Evolutionary conservation across 1,140 invertebrate genomes (phyloP).

Genomic region (Papilio polyxenes): DNA sequence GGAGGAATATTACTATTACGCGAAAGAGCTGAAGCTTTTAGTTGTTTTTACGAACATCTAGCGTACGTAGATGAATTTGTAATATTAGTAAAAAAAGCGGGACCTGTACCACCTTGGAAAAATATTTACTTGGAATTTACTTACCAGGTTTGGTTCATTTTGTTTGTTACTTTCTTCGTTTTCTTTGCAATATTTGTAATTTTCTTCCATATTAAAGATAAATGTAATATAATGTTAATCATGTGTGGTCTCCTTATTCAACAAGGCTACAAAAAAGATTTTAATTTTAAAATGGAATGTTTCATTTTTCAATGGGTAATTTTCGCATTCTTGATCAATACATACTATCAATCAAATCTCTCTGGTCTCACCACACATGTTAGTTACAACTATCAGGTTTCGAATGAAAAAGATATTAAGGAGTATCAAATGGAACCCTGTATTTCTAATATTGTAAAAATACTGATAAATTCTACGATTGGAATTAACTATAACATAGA

Average conservation of each 20-base stretch:
- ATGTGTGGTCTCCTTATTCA: constrained; percentile 53
- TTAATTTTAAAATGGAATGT: constrained; percentile 30
- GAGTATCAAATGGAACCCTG: not conserved
- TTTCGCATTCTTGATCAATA: constrained; percentile 45
- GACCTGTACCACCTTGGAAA: constrained; percentile 49
- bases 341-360: constrained; percentile 45
- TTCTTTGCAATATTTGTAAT: constrained; percentile 50
- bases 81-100: constrained; percentile 55
- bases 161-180: constrained; percentile 48
- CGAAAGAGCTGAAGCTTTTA: constrained; percentile 50
- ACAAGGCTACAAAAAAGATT: constrained; percentile 42
- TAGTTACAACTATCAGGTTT: constrained; percentile 43
- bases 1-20: constrained; percentile 56
- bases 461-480: not conserved
- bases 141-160: constrained; percentile 52
- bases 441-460: not conserved
- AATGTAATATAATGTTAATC: constrained; percentile 46
- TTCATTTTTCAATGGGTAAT: constrained; percentile 45
- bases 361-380: constrained; percentile 43
- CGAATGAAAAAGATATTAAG: constrained; percentile 39
- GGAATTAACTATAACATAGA: not conserved
- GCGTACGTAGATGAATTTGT: constrained; percentile 54
- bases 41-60: constrained; percentile 51
- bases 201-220: constrained; percentile 49
- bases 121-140: constrained; percentile 60